A percentile compares a stretch with the other conserved stretches of the same genome.
phyloP scores from a whole-genome alignment of 2,113 vertebrate genomes.

The Felis chaus region DNA sequence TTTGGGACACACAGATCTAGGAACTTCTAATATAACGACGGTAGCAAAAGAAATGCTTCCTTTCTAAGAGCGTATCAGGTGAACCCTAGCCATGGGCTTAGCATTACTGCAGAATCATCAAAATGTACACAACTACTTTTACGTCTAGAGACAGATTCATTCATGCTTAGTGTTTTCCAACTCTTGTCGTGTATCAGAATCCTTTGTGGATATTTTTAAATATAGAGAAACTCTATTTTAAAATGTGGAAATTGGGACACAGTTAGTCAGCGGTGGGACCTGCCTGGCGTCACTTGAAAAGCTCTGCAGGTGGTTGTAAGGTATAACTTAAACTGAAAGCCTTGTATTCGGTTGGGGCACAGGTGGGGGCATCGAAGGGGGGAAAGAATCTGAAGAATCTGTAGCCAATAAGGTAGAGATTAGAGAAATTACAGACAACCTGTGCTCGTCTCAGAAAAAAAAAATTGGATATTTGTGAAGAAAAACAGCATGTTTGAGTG shows the following conservation, averaged over 20 bases:
- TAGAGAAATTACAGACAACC: background rate
- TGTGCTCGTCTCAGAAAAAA: background rate
- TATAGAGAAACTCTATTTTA: background rate
- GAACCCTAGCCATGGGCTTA: background rate
- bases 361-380: background rate
- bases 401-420: background rate
- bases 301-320: background rate
- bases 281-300: background rate
- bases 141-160: background rate
- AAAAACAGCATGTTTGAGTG: background rate
- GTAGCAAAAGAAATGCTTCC: background rate
- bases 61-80: background rate
- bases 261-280: background rate
- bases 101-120: background rate
- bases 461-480: background rate
- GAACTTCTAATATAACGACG: background rate
- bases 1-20: background rate
- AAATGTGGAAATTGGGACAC: background rate
- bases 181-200: background rate
- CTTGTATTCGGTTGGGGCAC: background rate
- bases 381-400: background rate
- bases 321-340: background rate
- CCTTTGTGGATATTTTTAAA: background rate
- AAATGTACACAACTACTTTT: background rate
- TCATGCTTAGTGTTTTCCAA: background rate